These are phyloP conservation scores for Catotricha subobsoleta DNA, from an alignment of 2,888 invertebrate species.

Conservation along the genomic window DNA sequence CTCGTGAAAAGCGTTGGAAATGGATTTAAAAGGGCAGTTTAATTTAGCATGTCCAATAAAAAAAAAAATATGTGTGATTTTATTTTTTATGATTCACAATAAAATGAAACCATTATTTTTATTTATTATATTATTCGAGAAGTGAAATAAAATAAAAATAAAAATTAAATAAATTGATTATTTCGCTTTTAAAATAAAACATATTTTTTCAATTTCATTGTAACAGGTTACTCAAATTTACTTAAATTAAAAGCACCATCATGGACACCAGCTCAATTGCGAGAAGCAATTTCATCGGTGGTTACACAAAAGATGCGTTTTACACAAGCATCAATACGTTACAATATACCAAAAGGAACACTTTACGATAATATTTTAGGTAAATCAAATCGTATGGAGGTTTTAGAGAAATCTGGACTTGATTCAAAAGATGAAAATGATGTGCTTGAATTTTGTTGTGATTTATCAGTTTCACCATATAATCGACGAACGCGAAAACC, in stretches of 20 bases:
- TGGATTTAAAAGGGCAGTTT: too few species aligned
- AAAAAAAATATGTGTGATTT: not conserved
- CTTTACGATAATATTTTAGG: conserved; percentile 61
- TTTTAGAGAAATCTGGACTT: conserved; percentile 49
- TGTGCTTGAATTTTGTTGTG: conserved; percentile 55
- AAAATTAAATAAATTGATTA: not conserved
- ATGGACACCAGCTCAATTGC: conserved; percentile 55
- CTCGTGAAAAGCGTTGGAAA: not conserved
- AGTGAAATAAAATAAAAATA: not conserved
- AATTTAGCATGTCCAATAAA: too few species aligned
- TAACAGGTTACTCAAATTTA: conserved; percentile 42
- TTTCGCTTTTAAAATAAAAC: not conserved
- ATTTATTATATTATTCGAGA: not conserved
- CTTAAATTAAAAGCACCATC: conserved; percentile 56
- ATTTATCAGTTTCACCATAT: conserved; percentile 48
- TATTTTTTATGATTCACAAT: too few species aligned
- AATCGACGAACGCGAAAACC: conserved; percentile 55
- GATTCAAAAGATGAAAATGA: conserved; percentile 41
- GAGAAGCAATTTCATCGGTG: conserved; percentile 57
- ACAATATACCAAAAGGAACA: conserved; percentile 58
- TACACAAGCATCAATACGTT: conserved; percentile 52
- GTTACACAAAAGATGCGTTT: conserved; percentile 59
- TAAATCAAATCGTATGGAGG: conserved; percentile 58
- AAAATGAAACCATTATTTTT: too few species aligned
- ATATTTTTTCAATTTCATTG: too few species aligned